Evolutionary conservation across 23 tunicate species (phyloP).

Genomic region (Trididemnum miniatum): DNA sequence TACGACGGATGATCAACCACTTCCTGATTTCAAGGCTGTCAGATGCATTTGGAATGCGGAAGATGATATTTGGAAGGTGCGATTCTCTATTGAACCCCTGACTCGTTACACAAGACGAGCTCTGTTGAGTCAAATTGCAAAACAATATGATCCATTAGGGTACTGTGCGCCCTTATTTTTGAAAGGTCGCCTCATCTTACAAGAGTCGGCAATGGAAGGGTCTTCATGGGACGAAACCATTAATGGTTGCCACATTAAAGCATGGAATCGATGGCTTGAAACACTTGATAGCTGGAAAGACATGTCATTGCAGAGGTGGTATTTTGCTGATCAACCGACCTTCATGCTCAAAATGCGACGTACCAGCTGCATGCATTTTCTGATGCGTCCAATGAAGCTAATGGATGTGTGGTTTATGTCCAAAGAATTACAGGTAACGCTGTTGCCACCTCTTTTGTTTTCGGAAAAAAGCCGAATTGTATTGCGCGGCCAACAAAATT

Average conservation of each 20-base stretch:
- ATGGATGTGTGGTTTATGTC: neutral
- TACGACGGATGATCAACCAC: neutral
- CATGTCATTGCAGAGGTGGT: neutral
- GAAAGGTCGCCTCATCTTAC: neutral
- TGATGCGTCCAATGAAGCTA: neutral
- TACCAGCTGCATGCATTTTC: neutral
- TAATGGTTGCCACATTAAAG: neutral
- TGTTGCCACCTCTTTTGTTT: neutral
- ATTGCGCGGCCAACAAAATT: neutral
- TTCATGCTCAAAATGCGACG: neutral
- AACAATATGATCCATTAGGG: neutral
- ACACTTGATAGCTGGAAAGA: neutral
- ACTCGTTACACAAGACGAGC: neutral
- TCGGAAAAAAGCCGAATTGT: neutral
- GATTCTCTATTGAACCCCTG: neutral
- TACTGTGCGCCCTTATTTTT: neutral
- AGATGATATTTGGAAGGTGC: neutral
- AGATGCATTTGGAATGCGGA: neutral
- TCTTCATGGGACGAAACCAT: neutral
- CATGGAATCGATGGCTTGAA: neutral
- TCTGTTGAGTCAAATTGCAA: neutral
- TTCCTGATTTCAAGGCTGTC: neutral
- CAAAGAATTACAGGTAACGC: neutral
- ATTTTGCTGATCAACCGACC: neutral
- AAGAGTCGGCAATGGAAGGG: neutral